Percentiles rank a stretch among this genome's conserved stretches.
phyloP scores from a whole-genome alignment of 2,888 invertebrate species.

The Noctuana brunneofusca region DNA sequence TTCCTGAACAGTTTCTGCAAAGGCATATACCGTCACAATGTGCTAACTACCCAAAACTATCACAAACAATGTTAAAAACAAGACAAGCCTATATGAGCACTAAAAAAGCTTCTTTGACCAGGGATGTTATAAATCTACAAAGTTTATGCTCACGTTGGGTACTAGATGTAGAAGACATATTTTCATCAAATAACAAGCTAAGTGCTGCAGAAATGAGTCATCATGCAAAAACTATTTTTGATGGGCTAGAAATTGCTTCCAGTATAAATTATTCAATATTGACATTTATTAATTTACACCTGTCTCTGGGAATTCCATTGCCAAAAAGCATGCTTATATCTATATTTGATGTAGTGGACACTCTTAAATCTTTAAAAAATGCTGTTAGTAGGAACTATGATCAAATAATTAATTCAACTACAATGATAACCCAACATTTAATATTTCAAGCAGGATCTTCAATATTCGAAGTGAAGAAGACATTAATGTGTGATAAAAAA shows the following conservation, averaged over 20 bases:
- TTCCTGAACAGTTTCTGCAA: constrained; percentile 91
- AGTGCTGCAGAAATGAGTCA: constrained; percentile 73
- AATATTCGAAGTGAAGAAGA: constrained; percentile 87
- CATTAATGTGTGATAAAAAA: constrained; percentile 84
- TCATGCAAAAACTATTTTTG: constrained; percentile 67
- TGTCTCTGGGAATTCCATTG: constrained; percentile 88
- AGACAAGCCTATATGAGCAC: constrained; percentile 82
- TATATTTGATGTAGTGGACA: constrained; percentile 91
- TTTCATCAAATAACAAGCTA: constrained; percentile 63
- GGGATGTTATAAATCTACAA: constrained; percentile 82
- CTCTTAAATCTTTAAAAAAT: constrained; percentile 89
- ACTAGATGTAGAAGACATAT: constrained; percentile 64
- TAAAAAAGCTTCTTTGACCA: constrained; percentile 83
- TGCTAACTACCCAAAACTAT: constrained; percentile 74
- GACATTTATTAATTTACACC: constrained; percentile 86
- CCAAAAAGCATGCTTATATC: constrained; percentile 88
- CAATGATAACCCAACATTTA: constrained; percentile 91
- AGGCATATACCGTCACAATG: constrained; percentile 84
- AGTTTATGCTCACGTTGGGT: constrained; percentile 65
- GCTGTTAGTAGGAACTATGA: constrained; percentile 87
- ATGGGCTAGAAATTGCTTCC: constrained; percentile 87
- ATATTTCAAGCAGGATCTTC: constrained; percentile 88
- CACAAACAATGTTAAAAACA: constrained; percentile 71
- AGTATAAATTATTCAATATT: constrained; percentile 81
- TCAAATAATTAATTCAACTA: constrained; percentile 87